Evolutionary conservation across 1,140 invertebrate genomes (phyloP), one percentile per base, ranked within the genome.

Genomic region (Atta colombica): DNA sequence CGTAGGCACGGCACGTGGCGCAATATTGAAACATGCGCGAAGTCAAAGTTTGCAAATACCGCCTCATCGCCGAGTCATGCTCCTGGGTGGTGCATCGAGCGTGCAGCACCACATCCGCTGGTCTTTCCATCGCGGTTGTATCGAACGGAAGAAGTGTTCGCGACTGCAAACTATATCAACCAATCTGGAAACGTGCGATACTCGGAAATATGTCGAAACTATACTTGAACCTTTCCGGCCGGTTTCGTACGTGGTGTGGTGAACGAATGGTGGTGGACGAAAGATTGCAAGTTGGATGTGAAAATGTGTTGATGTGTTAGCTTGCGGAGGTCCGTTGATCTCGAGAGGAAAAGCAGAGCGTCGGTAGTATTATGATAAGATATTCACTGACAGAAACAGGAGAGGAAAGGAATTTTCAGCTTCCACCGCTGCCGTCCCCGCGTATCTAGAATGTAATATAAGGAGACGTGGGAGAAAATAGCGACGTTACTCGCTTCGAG

Each of bases 371-470:
- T 94, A 93, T 93, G 92, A 94, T 94, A 93, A 94, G 92, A 93
- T 94, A 93, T 94, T 93, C 93, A 92, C 93, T 91, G 93, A 91
- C 88, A 93, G 93, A 92, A 93, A 93, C 90, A 93, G 92, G 81
- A 87, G 84, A 80, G 58, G 91, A 90, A 87, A 80, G 90, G 90
- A 92, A 93, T 94, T 93, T 93, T 90, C 90, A 91, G 89, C 82
- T 89, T 88, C 80, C 39, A 61, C 28, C 86, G 74, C 80, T 63
- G 18, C 55, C 77, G 65, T 77, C 86, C 65, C 58, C 88, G 80
- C 78, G 86, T 92, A 92, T 92, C 93, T 86, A 89, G 91, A 89
- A 92, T 90, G 93, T 93, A 93, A 94, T 94, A 93, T 93, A 91
- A 91, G 92, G 89, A 93, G 92, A 92, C 82, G 90, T 65, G 53